These are phyloP conservation scores for Crocidura indochinensis DNA, from an alignment of 2,797 vertebrate species.

Conservation along the genomic window DNA sequence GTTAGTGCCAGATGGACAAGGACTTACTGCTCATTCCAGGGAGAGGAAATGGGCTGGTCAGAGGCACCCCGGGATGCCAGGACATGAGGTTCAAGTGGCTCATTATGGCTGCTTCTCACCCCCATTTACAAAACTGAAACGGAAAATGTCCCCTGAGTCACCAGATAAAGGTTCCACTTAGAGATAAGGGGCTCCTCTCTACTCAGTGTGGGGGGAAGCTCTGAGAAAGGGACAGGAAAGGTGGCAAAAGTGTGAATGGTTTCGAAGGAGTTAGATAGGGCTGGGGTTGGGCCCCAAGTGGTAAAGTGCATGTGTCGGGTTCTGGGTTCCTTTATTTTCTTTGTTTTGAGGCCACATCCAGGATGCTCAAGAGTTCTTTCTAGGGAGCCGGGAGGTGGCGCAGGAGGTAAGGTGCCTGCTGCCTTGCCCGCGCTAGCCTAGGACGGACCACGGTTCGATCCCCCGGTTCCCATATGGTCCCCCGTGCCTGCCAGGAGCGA, in stretches of 20 bases:
- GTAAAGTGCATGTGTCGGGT: no score
- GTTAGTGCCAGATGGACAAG: constrained; percentile 84
- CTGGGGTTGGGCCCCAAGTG: no score
- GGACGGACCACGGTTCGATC: no score
- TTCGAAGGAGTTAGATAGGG: not conserved
- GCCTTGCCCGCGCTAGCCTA: no score
- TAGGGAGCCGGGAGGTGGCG: no score
- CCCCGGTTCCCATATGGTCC: no score
- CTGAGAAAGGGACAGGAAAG: constrained; percentile 57
- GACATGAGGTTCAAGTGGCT: not conserved
- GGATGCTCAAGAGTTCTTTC: no score
- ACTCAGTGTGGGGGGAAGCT: constrained; percentile 38
- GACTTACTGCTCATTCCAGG: not conserved
- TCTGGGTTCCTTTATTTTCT: no score
- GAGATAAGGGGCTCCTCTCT: constrained; percentile 73
- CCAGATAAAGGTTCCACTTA: constrained; percentile 69
- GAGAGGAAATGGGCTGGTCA: not conserved
- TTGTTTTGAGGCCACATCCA: no score
- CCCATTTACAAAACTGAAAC: constrained; percentile 67
- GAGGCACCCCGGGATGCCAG: not conserved
- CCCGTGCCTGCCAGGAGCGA: no score
- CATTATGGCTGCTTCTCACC: not conserved
- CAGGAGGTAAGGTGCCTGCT: no score
- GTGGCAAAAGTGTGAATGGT: constrained; percentile 48
- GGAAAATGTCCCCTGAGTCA: constrained; percentile 80